Base-by-base conservation (phyloP, 1,140 invertebrate genomes). In the Dryas iulia region DNA sequence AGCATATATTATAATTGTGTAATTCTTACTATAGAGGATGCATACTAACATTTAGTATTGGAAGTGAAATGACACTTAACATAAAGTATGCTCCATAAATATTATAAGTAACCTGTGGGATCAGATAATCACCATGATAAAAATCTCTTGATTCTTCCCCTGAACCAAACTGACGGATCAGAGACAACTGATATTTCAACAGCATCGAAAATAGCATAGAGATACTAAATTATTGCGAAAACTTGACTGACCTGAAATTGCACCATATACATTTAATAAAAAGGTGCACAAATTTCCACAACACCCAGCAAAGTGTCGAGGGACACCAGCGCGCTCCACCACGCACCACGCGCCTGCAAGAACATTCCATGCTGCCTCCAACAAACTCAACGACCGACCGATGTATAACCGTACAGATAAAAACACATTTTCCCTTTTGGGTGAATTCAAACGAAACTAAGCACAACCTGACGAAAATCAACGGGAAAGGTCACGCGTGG, bases 401-500 rank as follows among this genome's bases (percentile, higher is more conserved):
- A 24, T 77, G 77, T 82, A 78, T 77, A 71, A 76, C 64, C 63
- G 65, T 76, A 82, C 69, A 76, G 58, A 66, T 66, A 80, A 75
- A 76, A 81, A 78, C 76, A 78, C 74, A 82, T 82, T 77, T 81
- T 77, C 73, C 57, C 30, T 67, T 73, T 66, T 52, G 53, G 61
- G 52, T 39, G 24, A 39, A 14, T 11, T 31, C 54, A 65, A 70
- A 25, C 62, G 28, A 52, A 53, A 23, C 39, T 26, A 26, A 26
- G 25, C 66, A 56, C 23, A 67, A 82, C 67, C 74, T 65, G 47
- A 77, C 63, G 79, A 84, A 83, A 85, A 84, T 84, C 78, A 67
- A 78, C 76, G 74, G 84, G 80, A 87, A 81, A 90, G 83, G 82
- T 86, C 86, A 84, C 84, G 89, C 86, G 87, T 90, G 87, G 86